A percentile compares a stretch with the other conserved stretches of the same genome.
Evolutionary conservation across 2,113 vertebrate genomes (phyloP).

Genomic region (Gallinago undulata): DNA sequence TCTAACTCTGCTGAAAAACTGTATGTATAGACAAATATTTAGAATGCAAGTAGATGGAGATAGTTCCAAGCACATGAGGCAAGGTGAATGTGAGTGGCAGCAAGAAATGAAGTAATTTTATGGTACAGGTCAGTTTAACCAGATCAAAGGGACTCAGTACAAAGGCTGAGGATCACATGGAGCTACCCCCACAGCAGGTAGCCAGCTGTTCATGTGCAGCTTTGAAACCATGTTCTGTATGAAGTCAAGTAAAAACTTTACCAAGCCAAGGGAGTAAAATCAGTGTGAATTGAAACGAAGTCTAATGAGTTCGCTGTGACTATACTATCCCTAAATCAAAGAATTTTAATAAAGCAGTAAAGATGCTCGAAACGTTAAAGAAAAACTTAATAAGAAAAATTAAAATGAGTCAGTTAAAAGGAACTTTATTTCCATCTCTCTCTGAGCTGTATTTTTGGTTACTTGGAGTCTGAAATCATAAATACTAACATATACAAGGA

Average conservation of each 20-base stretch:
- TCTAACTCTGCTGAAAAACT: background rate
- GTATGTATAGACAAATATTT: background rate
- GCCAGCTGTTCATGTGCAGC: background rate
- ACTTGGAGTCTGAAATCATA: background rate
- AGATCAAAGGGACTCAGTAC: background rate
- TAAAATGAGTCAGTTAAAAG: background rate
- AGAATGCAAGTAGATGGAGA: background rate
- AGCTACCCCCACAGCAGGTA: background rate
- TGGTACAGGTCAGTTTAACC: slow-evolving; percentile 6
- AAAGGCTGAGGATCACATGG: background rate
- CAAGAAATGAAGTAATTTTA: background rate
- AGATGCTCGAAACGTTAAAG: background rate
- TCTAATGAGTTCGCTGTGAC: background rate
- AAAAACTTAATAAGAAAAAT: background rate
- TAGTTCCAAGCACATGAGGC: background rate
- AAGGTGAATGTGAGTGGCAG: background rate
- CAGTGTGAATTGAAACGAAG: background rate
- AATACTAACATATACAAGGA: background rate
- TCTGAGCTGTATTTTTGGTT: background rate
- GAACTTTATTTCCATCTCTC: background rate
- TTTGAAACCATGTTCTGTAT: background rate
- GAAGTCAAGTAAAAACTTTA: background rate
- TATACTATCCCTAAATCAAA: background rate
- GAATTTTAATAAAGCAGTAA: background rate
- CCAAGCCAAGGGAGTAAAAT: background rate